Evolutionary conservation across 2,888 invertebrate species (phyloP).

Genomic region (Nomada ferruginata): DNA sequence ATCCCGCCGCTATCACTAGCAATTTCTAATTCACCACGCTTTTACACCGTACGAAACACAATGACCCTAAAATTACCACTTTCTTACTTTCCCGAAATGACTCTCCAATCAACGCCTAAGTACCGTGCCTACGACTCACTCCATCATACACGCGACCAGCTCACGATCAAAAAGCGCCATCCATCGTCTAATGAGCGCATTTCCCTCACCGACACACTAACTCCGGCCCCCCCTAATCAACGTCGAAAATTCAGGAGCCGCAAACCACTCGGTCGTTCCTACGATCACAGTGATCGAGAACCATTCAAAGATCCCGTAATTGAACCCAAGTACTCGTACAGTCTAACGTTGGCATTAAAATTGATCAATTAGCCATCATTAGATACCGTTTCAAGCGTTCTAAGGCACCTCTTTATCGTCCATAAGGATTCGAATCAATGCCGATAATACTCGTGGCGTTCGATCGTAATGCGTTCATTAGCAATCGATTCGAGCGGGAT

Average conservation of each 20-base stretch:
- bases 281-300: constrained; percentile 48
- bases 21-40: constrained; percentile 3
- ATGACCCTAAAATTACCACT: background rate
- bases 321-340: background rate
- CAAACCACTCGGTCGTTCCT: background rate
- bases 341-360: constrained; percentile 34
- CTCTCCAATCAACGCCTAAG: background rate
- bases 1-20: background rate
- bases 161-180: background rate
- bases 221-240: constrained; percentile 19
- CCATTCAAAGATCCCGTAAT: constrained; percentile 15
- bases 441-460: background rate
- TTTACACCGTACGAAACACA: background rate
- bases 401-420: background rate
- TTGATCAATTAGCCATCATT: constrained; percentile 50
- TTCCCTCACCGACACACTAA: background rate
- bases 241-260: background rate
- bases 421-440: constrained; percentile 34
- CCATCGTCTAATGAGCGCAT: constrained; percentile 36
- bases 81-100: constrained; percentile 7
- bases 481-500: constrained; percentile 5
- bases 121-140: background rate
- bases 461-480: constrained; percentile 43
- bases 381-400: background rate
- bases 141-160: background rate